Conservation (phyloP, 2,113 vertebrate genomes). For the Pyrgilauda ruficollis region DNA sequence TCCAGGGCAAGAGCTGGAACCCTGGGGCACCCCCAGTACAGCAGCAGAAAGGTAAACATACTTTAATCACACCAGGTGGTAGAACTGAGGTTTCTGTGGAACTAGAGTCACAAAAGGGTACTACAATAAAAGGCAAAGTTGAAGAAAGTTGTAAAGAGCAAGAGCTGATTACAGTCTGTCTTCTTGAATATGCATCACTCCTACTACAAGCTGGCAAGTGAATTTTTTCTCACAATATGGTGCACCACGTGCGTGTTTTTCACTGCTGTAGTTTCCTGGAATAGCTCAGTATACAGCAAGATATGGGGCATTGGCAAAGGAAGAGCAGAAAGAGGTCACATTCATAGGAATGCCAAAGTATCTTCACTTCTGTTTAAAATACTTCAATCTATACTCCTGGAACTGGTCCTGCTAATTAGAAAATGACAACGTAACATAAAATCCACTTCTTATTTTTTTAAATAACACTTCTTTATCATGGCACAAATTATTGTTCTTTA, state of each 20-base stretch:
- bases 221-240: neutral
- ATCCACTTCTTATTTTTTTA: neutral
- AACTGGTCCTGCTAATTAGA: neutral
- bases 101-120: neutral
- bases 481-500: neutral
- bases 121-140: neutral
- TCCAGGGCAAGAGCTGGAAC: neutral
- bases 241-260: neutral
- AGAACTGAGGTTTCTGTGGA: neutral
- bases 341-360: neutral
- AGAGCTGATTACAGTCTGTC: neutral
- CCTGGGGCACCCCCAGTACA: neutral
- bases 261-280: neutral
- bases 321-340: neutral
- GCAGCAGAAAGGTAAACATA: neutral
- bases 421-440: neutral
- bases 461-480: neutral
- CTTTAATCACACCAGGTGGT: neutral
- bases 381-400: neutral
- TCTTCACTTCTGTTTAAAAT: neutral
- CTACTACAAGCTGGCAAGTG: constrained; percentile 4
- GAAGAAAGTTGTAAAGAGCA: neutral
- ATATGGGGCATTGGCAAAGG: neutral
- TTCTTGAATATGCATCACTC: constrained; percentile 1
- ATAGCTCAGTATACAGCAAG: neutral